These are phyloP conservation scores for Dendrocopos noguchii DNA, from an alignment of 2,113 vertebrate genomes.

Conservation along the genomic window DNA sequence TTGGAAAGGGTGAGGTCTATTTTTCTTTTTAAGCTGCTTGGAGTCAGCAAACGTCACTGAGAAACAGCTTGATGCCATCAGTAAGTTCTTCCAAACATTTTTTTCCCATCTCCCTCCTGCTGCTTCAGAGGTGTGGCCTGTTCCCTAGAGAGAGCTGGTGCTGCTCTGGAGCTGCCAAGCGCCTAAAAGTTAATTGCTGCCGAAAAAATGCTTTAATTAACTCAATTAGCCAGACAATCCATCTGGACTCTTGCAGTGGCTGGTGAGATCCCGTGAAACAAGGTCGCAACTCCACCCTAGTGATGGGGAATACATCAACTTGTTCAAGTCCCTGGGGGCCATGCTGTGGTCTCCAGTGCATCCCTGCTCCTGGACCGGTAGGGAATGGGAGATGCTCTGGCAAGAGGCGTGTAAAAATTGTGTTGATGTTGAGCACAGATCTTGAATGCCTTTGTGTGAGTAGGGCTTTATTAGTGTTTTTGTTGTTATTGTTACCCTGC, in stretches of 20 bases:
- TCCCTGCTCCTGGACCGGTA: background rate
- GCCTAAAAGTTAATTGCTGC: slow-evolving; percentile 34
- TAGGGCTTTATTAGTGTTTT: background rate
- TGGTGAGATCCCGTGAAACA: background rate
- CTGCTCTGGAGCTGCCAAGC: fast-evolving
- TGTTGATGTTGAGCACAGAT: fast-evolving
- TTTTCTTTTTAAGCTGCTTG: background rate
- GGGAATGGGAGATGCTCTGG: background rate
- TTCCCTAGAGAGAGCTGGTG: background rate
- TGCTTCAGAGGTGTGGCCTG: background rate
- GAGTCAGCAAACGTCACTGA: fast-evolving
- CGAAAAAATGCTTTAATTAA: slow-evolving; percentile 49
- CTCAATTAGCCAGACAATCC: slow-evolving; percentile 21
- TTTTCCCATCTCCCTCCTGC: background rate
- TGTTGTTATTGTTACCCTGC: background rate
- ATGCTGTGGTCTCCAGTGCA: background rate
- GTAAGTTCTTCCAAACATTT: background rate
- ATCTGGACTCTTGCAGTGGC: background rate
- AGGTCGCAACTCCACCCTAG: background rate
- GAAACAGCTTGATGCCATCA: background rate
- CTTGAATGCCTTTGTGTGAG: background rate
- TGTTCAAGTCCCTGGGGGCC: fast-evolving
- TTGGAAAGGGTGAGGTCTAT: background rate
- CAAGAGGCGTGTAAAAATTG: fast-evolving
- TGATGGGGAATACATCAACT: fast-evolving